Base-by-base conservation (phyloP, 2,888 invertebrate genomes). In the Diplolepis rosae region DNA sequence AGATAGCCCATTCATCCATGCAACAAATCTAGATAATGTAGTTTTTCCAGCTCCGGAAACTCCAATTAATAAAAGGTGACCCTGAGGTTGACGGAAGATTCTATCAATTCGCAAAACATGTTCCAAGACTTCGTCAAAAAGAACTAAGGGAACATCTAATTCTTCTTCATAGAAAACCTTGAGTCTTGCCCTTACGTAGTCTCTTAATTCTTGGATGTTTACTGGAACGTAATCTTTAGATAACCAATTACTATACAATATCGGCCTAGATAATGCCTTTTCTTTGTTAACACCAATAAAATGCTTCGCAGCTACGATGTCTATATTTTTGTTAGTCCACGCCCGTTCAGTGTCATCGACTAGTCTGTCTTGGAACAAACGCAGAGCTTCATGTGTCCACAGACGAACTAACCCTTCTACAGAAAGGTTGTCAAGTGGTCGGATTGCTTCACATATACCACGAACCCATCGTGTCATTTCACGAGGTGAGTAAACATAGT, bases 391-490 rank as follows among this genome's bases (percentile, higher is more conserved):
- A 88, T 99, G 99, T 0, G 99, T 99, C 99, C 99, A 99, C 24
- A 99, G 91, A n/a, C 99, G 92, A 1, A 99, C 98, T 69, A 99
- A 91, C 5, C 98, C 99, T 90, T 99, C 98, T 0, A 98, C 95
- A 0, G 94, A 92, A 11, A 99, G 90, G 74, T 93, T 95, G 86
- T 99, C 99, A 61, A 99, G 90, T 0, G 99, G 99, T 75, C 98
- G 93, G 75, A 99, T 96, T 9, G 99, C 99, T 90, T 99, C 99
- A 88, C 98, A 98, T 80, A 99, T 99, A 77, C 99, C 99, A 74
- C 99, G 93, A 68, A 99, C 99, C 99, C 99, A 99, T 85, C 99
- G 91, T 0, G 99, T 99, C 97, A 99, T 97, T 90, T 99, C 99
- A 85, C 97, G 92, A 9, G 99, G 99, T 70, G 98, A 98, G 91